A percentile compares a stretch with the other conserved stretches of the same genome.
Evolutionary conservation across 2,888 invertebrate species (phyloP).

Genomic region (Cenopis cana): DNA sequence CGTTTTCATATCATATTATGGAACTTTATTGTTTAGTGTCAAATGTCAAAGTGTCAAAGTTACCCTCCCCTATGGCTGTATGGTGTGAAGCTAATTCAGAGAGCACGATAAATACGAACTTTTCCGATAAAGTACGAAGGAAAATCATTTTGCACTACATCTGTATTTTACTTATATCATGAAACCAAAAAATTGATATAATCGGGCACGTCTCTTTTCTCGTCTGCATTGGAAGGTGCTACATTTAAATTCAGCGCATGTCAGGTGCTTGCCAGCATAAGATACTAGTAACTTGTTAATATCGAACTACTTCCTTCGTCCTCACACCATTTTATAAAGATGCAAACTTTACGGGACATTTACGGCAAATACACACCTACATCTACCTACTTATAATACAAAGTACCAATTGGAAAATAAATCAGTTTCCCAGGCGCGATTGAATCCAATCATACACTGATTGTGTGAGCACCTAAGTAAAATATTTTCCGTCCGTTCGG

Average conservation of each 20-base stretch:
- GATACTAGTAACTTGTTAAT: conserved; percentile 36
- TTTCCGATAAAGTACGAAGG: too few species aligned
- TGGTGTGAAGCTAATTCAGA: too few species aligned
- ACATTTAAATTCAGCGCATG: conserved; percentile 36
- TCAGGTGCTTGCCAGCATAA: conserved; percentile 18
- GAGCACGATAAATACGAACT: too few species aligned
- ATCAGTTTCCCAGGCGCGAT: conserved; percentile 50
- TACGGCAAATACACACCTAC: conserved; percentile 13
- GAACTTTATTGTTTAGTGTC: too few species aligned
- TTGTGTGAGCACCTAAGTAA: conserved; percentile 49
- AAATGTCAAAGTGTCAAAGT: too few species aligned
- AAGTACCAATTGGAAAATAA: conserved; percentile 54
- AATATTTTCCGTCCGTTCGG: conserved; percentile 49
- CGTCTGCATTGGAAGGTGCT: conserved; percentile 14
- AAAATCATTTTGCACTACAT: too few species aligned
- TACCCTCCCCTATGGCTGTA: too few species aligned
- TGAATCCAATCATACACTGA: conserved; percentile 51
- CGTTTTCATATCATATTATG: too few species aligned
- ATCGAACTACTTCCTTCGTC: not conserved
- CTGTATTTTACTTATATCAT: not conserved
- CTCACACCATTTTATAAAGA: not conserved
- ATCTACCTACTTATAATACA: conserved; percentile 47
- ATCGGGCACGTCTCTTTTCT: conserved; percentile 12
- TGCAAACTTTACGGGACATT: too few species aligned
- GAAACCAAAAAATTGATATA: not conserved